Conservation (phyloP, 2,113 vertebrate genomes). For the Gadus chalcogrammus region DNA sequence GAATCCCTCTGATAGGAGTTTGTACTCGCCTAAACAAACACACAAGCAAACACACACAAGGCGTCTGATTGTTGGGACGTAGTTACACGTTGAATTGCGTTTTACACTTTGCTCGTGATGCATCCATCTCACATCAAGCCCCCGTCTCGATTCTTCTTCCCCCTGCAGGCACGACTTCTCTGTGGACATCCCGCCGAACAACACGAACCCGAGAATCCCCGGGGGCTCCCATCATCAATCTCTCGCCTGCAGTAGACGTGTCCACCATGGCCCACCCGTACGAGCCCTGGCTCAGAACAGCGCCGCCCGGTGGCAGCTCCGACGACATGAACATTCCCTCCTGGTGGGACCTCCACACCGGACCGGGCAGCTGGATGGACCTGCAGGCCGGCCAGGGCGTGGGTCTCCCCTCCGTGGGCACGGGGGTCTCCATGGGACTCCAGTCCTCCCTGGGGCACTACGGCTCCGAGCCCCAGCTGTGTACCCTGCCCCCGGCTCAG, state of each 20-base stretch:
- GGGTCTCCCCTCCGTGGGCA: constrained; percentile 73
- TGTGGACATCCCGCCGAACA: constrained; percentile 17
- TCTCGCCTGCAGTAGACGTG: constrained; percentile 31
- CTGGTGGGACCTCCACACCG: constrained; percentile 93
- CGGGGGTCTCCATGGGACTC: constrained; percentile 75
- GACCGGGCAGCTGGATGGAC: constrained; percentile 87
- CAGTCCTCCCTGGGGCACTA: constrained; percentile 81
- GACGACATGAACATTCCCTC: constrained; percentile 83
- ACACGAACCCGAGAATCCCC: constrained; percentile 27
- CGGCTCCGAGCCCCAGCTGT: constrained; percentile 82
- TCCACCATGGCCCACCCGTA: constrained; percentile 90
- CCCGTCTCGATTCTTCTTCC: constrained; percentile 26
- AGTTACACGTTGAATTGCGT: not conserved
- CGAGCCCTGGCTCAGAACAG: constrained; percentile 89
- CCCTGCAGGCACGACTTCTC: constrained; percentile 26
- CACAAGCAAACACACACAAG: too few relatives aligned
- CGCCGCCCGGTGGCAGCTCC: constrained; percentile 71
- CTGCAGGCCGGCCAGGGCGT: constrained; percentile 73
- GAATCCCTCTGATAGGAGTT: constrained; percentile 22
- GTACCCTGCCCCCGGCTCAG: constrained; percentile 75
- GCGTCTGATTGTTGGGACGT: not conserved
- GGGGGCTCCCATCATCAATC: constrained; percentile 21
- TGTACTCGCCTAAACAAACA: not conserved
- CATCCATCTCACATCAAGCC: constrained; percentile 17
- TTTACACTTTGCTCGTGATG: not conserved